Evolutionary conservation across 2,888 invertebrate species (phyloP).

Genomic region (Gerosis bhagava): DNA sequence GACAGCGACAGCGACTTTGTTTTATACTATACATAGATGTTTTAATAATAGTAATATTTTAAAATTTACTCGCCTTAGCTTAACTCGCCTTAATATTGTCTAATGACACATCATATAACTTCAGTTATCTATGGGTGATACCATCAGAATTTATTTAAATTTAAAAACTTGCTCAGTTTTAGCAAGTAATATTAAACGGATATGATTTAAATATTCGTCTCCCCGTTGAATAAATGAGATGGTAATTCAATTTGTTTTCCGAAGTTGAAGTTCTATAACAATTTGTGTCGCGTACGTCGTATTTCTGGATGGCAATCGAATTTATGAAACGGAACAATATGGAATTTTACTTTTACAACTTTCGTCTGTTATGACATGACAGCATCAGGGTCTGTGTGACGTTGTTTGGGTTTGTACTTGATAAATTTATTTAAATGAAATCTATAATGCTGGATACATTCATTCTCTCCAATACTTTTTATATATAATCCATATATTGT

Average conservation of each 20-base stretch:
- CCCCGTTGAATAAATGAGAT: conserved; percentile 17
- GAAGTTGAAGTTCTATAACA: conserved; percentile 17
- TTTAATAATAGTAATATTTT: too few species aligned
- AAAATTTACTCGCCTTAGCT: too few species aligned
- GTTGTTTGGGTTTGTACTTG: neutral
- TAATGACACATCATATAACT: too few species aligned
- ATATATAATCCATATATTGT: too few species aligned
- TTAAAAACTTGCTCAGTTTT: conserved; percentile 12
- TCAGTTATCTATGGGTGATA: too few species aligned
- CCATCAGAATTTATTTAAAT: conserved; percentile 21
- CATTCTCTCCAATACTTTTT: too few species aligned
- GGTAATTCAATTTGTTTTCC: conserved; percentile 20
- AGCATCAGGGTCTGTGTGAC: neutral
- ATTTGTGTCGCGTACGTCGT: conserved; percentile 12
- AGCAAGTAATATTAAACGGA: conserved; percentile 21
- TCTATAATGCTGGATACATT: too few species aligned
- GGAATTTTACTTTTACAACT: conserved; percentile 2
- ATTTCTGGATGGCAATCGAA: conserved; percentile 2
- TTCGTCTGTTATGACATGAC: conserved; percentile 2
- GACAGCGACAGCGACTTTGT: too few species aligned
- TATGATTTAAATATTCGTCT: conserved; percentile 25
- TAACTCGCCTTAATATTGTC: too few species aligned
- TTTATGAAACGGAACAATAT: conserved; percentile 7
- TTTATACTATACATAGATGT: too few species aligned
- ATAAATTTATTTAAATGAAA: too few species aligned